phyloP scores from a whole-genome alignment of 2,888 invertebrate species.

The Chalcis sispes region DNA sequence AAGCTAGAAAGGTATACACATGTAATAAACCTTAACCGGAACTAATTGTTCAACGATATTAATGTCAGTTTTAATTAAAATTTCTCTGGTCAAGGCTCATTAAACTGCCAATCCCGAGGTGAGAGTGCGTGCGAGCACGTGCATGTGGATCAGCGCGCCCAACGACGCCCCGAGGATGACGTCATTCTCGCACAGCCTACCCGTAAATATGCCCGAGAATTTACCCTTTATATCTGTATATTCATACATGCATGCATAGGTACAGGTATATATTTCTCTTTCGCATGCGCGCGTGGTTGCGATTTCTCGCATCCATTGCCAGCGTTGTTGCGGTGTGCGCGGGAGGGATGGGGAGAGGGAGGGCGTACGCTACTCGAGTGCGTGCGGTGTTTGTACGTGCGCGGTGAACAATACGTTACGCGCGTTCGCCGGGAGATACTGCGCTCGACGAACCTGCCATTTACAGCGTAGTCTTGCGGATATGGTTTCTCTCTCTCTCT shows the following conservation, averaged over 20 bases:
- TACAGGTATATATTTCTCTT: neutral
- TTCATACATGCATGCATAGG: neutral
- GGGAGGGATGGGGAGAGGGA: too few species aligned
- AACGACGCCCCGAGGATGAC: conserved; percentile 3
- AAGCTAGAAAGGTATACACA: too few species aligned
- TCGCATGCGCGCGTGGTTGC: too few species aligned
- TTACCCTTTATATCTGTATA: neutral
- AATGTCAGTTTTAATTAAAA: conserved; percentile 69
- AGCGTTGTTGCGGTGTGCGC: neutral
- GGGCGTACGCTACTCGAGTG: too few species aligned
- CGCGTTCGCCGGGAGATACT: too few species aligned
- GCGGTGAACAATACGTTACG: too few species aligned
- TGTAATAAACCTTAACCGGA: conserved; percentile 14
- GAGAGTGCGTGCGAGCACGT: neutral
- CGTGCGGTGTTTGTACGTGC: too few species aligned
- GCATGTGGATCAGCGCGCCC: neutral
- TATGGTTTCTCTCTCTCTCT: too few species aligned
- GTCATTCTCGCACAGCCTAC: neutral
- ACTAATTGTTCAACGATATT: conserved; percentile 66
- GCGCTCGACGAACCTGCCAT: too few species aligned
- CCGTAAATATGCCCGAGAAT: conserved; percentile 10
- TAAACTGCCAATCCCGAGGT: conserved; percentile 38
- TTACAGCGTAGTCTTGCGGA: too few species aligned
- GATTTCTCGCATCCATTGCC: too few species aligned
- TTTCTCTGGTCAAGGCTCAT: conserved; percentile 50